Conservation (phyloP, 1,140 invertebrate genomes). For the Phymorhynchus buccinoides region DNA sequence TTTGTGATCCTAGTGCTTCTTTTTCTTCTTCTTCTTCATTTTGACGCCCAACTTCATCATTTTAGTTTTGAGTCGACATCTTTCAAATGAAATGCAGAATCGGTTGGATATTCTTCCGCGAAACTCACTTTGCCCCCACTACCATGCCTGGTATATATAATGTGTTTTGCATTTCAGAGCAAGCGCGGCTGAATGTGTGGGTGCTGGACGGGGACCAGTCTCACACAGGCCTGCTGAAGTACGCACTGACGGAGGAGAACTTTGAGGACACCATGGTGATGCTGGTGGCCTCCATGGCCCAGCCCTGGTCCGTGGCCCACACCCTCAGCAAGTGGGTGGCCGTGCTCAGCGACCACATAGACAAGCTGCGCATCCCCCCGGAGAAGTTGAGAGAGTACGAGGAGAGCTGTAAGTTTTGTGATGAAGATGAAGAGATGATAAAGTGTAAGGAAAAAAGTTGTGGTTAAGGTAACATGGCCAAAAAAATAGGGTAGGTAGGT, state of each 20-base stretch:
- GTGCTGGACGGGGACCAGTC: constrained; percentile 95
- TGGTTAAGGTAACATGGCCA: too few species aligned
- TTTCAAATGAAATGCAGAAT: too few species aligned
- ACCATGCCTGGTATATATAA: too few species aligned
- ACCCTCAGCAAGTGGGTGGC: constrained; percentile 93
- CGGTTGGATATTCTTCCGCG: too few species aligned
- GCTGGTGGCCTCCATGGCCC: constrained; percentile 95
- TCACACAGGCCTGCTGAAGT: constrained; percentile 92
- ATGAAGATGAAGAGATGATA: too few species aligned
- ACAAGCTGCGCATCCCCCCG: constrained; percentile 86
- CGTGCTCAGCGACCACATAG: constrained; percentile 92
- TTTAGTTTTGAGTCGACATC: too few species aligned
- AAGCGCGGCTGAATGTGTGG: constrained; percentile 95
- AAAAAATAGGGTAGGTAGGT: too few species aligned
- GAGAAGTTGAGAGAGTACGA: constrained; percentile 78
- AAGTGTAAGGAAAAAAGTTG: too few species aligned
- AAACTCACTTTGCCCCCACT: too few species aligned
- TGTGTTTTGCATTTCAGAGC: constrained; percentile 78
- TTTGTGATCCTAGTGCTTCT: too few species aligned
- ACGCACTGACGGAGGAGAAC: constrained; percentile 90
- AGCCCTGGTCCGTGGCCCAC: constrained; percentile 95
- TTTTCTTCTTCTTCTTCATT: too few species aligned
- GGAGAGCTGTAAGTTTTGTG: constrained; percentile 75
- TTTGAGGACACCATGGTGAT: constrained; percentile 94
- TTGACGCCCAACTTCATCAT: too few species aligned